Percentiles rank a stretch among this genome's conserved stretches.
phyloP scores from a whole-genome alignment of 2,113 vertebrate genomes.

The Mormyrus iriodes region DNA sequence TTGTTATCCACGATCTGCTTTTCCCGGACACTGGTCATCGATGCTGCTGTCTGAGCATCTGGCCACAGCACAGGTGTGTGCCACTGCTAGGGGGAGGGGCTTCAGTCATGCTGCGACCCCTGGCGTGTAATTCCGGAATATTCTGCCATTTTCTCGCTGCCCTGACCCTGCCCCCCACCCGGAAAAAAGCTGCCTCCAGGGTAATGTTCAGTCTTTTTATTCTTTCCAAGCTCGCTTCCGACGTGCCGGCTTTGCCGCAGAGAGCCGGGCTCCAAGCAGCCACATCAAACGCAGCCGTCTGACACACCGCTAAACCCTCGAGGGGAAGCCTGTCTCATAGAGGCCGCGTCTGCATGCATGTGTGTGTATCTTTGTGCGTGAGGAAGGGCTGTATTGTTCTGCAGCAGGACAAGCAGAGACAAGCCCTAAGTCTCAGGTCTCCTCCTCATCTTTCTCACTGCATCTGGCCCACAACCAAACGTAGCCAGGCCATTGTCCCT shows the following conservation, averaged over 20 bases:
- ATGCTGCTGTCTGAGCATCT: background rate
- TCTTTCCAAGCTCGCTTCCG: background rate
- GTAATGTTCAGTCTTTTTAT: background rate
- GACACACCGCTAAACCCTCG: background rate
- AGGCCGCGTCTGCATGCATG: background rate
- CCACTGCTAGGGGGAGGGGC: too few relatives aligned
- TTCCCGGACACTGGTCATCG: background rate
- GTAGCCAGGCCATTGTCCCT: background rate
- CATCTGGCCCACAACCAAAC: background rate
- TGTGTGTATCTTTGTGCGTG: background rate
- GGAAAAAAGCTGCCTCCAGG: background rate
- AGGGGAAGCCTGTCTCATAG: background rate
- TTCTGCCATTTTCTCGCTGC: too few relatives aligned
- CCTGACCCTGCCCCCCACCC: too few relatives aligned
- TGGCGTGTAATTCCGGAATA: too few relatives aligned
- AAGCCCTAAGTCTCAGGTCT: background rate
- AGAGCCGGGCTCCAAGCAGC: background rate
- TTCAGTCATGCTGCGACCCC: too few relatives aligned
- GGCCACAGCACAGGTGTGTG: too few relatives aligned
- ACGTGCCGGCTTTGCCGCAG: background rate
- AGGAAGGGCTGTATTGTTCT: background rate
- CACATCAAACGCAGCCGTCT: background rate
- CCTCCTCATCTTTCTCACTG: background rate
- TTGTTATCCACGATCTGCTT: background rate
- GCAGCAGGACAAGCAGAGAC: slow-evolving; percentile 5